Percentiles rank a stretch among this genome's conserved stretches.
phyloP scores from a whole-genome alignment of 2,888 invertebrate species.

The Nymphalis c-album region DNA sequence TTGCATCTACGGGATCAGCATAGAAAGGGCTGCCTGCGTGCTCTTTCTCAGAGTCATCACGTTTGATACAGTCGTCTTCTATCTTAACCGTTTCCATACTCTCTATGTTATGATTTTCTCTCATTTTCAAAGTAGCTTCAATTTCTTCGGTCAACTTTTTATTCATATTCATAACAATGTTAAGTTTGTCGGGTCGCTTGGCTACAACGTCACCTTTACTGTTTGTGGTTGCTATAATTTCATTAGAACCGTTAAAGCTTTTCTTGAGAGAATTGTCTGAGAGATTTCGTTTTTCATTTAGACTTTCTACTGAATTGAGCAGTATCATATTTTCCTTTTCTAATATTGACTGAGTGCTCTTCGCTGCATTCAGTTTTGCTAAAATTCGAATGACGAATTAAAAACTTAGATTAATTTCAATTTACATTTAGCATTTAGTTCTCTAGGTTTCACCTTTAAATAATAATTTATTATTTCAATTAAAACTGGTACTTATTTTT shows the following conservation, averaged over 20 bases:
- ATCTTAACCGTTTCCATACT: constrained; percentile 78
- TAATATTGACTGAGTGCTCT: constrained; percentile 73
- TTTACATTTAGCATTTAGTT: too few relatives aligned
- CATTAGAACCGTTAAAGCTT: constrained; percentile 66
- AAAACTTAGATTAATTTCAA: too few relatives aligned
- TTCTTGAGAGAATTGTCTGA: constrained; percentile 68
- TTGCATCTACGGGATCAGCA: constrained; percentile 93
- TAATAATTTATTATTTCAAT: too few relatives aligned
- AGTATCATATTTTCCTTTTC: constrained; percentile 74
- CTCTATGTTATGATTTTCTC: constrained; percentile 67
- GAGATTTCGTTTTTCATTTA: constrained; percentile 68
- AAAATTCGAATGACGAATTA: constrained; percentile 41
- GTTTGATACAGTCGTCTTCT: constrained; percentile 65
- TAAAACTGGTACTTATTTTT: background rate
- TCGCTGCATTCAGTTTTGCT: constrained; percentile 73
- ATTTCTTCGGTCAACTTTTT: constrained; percentile 77
- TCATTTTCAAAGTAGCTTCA: constrained; percentile 67
- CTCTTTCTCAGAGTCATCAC: constrained; percentile 69
- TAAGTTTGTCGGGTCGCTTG: constrained; percentile 77
- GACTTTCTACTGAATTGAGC: constrained; percentile 68
- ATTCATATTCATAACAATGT: constrained; percentile 73
- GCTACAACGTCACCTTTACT: constrained; percentile 75
- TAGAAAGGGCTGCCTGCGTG: constrained; percentile 94
- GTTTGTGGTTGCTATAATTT: constrained; percentile 76
- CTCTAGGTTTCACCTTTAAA: too few relatives aligned